A percentile compares a stretch with the other conserved stretches of the same genome.
phyloP scores from a whole-genome alignment of 2,888 invertebrate genomes.

The Ypsolopha sequella region DNA sequence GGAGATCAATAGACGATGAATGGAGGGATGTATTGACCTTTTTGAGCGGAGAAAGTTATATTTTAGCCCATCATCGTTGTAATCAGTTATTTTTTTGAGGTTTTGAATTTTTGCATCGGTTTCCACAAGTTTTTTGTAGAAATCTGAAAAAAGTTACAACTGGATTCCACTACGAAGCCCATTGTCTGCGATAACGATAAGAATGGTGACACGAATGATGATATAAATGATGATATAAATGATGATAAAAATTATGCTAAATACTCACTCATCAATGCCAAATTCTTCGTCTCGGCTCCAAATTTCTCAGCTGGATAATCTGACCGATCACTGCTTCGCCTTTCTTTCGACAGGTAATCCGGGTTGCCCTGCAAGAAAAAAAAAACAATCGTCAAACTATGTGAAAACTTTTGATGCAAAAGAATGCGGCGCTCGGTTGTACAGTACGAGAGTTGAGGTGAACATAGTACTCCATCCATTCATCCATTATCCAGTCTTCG shows the following conservation, averaged over 20 bases:
- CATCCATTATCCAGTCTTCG: no score
- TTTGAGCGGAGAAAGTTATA: background rate
- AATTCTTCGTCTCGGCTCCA: background rate
- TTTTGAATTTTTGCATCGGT: conserved; percentile 44
- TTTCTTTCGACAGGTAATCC: background rate
- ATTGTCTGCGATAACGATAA: background rate
- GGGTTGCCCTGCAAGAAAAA: background rate
- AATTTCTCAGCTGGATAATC: background rate
- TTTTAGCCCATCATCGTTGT: background rate
- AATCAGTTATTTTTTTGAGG: conserved; percentile 22
- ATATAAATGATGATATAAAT: no score
- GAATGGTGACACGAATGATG: no score
- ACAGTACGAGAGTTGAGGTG: no score
- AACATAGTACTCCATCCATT: no score
- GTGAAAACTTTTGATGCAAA: no score
- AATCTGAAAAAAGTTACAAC: conserved; percentile 28
- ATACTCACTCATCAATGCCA: background rate
- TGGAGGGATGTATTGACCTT: no score
- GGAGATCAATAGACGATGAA: no score
- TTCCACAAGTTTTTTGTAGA: conserved; percentile 44
- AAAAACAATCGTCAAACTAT: background rate
- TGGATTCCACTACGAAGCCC: background rate
- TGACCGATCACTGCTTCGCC: background rate
- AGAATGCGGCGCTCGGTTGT: no score
- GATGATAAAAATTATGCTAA: background rate